Conservation (phyloP, 1,140 invertebrate genomes). For the Zaprionus inermis region DNA sequence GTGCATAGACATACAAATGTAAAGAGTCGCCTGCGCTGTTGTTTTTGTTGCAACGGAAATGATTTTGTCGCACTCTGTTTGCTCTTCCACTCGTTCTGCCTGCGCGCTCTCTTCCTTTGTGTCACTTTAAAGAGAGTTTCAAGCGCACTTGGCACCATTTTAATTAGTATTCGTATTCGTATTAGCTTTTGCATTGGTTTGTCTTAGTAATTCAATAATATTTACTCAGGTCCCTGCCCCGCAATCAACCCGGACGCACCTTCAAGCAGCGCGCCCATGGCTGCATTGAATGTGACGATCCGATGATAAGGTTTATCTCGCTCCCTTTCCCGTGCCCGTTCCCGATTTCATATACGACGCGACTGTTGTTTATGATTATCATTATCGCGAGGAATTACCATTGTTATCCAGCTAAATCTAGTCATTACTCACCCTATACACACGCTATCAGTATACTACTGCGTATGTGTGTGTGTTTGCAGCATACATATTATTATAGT, state of each 20-base stretch:
- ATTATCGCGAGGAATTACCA: slow-evolving; percentile 79
- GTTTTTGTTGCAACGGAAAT: slow-evolving; percentile 66
- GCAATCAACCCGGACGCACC: slow-evolving; percentile 23
- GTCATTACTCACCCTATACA: slow-evolving; percentile 63
- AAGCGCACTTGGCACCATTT: background rate
- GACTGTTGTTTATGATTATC: slow-evolving; percentile 62
- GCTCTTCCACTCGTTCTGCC: background rate
- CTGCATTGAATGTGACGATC: background rate
- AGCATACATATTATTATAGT: background rate
- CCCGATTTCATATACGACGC: slow-evolving; percentile 34
- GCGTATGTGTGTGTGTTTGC: background rate
- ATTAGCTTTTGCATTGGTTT: background rate
- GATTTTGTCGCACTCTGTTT: slow-evolving; percentile 48
- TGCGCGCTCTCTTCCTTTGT: slow-evolving; percentile 5
- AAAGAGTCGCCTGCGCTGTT: slow-evolving; percentile 35
- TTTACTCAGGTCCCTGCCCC: background rate
- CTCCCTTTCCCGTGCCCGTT: background rate
- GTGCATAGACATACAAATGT: slow-evolving; percentile 53
- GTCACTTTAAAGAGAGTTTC: background rate
- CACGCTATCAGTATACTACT: slow-evolving; percentile 25
- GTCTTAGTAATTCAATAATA: background rate
- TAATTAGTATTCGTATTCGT: background rate
- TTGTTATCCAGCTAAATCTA: slow-evolving; percentile 78
- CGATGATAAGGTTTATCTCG: slow-evolving; percentile 23
- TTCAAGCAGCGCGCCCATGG: background rate